Conservation (phyloP, 2,888 invertebrate genomes). For the Cheilosia vulpina region DNA sequence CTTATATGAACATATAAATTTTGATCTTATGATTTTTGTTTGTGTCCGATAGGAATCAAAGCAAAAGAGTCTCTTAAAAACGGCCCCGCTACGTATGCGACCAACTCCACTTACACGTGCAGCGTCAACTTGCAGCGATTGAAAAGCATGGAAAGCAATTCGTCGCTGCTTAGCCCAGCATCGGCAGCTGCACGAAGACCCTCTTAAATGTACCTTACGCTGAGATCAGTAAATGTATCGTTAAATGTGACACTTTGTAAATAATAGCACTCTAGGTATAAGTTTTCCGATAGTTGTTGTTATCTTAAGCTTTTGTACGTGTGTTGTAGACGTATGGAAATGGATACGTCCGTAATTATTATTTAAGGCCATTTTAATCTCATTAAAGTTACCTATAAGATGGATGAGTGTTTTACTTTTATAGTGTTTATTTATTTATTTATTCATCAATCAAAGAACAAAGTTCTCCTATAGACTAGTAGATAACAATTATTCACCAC, state of each 20-base stretch:
- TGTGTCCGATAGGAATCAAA: constrained; percentile 29
- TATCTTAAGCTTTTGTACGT: constrained; percentile 54
- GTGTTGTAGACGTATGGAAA: constrained; percentile 22
- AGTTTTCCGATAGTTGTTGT: neutral
- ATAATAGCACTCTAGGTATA: constrained; percentile 32
- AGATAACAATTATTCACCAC: too few relatives aligned
- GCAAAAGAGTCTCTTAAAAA: constrained; percentile 65
- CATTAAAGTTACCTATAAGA: constrained; percentile 49
- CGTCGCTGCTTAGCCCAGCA: constrained; percentile 75
- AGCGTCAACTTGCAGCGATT: constrained; percentile 77
- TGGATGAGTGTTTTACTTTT: constrained; percentile 1
- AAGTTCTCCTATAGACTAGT: too few relatives aligned
- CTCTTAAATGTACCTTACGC: constrained; percentile 28
- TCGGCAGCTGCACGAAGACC: constrained; percentile 55
- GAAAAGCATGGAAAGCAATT: constrained; percentile 76
- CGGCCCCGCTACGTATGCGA: constrained; percentile 75
- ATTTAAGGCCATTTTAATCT: constrained; percentile 53
- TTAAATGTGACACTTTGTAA: constrained; percentile 31
- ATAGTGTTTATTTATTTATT: too few relatives aligned
- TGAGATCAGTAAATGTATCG: constrained; percentile 1
- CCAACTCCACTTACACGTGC: constrained; percentile 78
- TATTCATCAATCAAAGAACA: too few relatives aligned
- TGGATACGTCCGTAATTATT: constrained; percentile 4
- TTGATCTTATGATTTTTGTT: neutral
- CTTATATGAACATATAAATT: neutral